Evolutionary conservation across 2,113 vertebrate species (phyloP), one percentile per base, ranked within the genome.

Genomic region (Psilopsiagon aymara): DNA sequence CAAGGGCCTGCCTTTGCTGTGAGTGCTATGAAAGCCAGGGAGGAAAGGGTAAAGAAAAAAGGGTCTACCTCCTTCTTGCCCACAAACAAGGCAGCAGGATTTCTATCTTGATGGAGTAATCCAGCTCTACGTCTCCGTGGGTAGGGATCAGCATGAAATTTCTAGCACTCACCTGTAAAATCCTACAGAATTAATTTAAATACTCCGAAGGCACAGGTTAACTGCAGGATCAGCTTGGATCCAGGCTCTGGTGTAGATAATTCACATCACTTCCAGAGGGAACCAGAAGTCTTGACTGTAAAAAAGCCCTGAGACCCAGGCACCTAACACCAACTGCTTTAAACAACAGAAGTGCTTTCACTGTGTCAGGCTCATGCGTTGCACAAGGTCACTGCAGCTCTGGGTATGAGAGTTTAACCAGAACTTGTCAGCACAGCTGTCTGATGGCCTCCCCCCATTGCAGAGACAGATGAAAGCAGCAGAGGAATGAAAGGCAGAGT

Each of bases 281-380:
- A 5, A 16, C 8, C 25, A n/a, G 41, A 90, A 53, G 3, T 33
- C 53, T 53, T 69, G 33, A 35, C 27, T 46, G 46, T 23, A 46
- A 69, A 88, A 89, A 25, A 88, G 79, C 52, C 16, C 11, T 5
- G 21, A 44, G 24, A 81, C 24, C 28, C 21, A 90, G 31, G 13
- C 80, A 23, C 37, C 21, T 57, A 67, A 77, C 1, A 2, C 10
- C 75, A n/a, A 29, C 39, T 43, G 18, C 23, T 75, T 20, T 8
- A 28, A 79, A 64, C 49, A 70, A 35, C 8, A 20, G 17, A 67
- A 6, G 2, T 2, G 20, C 79, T 92, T 74, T 44, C 44, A 44
- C 41, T 0, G 2, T 31, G 37, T 59, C 47, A 69, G 13, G 4
- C 39, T 82, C 2, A 0, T 18, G 49, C 1, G 0, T 3, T 70